phyloP scores from a whole-genome alignment of 2,888 invertebrate genomes.

The Dicycla oo region DNA sequence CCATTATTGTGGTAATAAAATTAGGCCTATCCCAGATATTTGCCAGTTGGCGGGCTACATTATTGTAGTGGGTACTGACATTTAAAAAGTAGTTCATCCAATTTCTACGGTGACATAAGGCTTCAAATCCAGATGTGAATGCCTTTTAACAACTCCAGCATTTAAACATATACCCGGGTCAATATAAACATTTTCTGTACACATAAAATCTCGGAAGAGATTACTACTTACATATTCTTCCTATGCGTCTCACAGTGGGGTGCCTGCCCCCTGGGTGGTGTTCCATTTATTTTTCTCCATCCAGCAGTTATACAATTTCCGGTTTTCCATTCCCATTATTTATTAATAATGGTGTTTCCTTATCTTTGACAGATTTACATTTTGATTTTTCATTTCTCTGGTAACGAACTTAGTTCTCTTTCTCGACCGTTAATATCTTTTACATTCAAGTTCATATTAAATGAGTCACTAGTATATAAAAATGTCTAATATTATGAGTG shows the following conservation, averaged over 20 bases:
- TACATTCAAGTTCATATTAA: not conserved
- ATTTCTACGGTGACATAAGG: not conserved
- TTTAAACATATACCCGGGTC: not conserved
- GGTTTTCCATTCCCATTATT: conserved; percentile 25
- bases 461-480: not conserved
- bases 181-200: conserved; percentile 1
- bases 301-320: conserved; percentile 21
- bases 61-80: not conserved
- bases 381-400: conserved; percentile 1
- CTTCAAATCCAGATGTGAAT: not conserved
- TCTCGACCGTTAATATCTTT: no score
- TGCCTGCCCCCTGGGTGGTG: conserved; percentile 16
- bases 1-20: conserved; percentile 19
- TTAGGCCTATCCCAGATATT: not conserved
- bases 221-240: conserved; percentile 3
- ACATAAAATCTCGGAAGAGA: not conserved
- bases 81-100: not conserved
- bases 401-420: not conserved
- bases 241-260: conserved; percentile 9
- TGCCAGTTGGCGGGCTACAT: conserved; percentile 14
- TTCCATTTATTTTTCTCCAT: conserved; percentile 35
- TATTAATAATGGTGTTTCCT: conserved; percentile 18
- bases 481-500: not conserved
- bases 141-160: not conserved
- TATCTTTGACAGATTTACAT: not conserved